A percentile compares a stretch with the other conserved stretches of the same genome.
These are phyloP conservation scores for Monopterus albus DNA, from an alignment of 2,113 vertebrate species.

Conservation along the genomic window DNA sequence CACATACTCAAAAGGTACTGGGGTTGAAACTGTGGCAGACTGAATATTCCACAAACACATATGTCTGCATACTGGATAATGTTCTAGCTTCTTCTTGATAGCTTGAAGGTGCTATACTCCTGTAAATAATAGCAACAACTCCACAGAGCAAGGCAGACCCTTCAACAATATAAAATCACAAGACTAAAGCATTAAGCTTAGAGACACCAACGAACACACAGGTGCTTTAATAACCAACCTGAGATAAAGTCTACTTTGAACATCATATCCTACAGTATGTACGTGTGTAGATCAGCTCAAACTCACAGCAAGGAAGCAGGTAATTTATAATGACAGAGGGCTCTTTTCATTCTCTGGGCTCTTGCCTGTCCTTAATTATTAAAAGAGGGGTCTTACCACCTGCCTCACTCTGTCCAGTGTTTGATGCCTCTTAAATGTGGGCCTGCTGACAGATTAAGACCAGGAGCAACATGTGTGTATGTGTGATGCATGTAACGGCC, in stretches of 20 bases:
- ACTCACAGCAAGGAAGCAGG: slow-evolving; percentile 76
- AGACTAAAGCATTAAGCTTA: slow-evolving; percentile 9
- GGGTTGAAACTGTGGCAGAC: not conserved
- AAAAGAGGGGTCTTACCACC: slow-evolving; percentile 79
- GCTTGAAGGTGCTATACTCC: not conserved
- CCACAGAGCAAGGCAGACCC: slow-evolving; percentile 7
- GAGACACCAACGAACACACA: not conserved
- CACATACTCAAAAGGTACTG: not conserved
- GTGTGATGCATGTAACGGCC: slow-evolving; percentile 75
- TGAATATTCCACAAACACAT: slow-evolving; percentile 17
- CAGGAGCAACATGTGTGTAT: slow-evolving; percentile 55
- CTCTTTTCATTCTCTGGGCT: slow-evolving; percentile 85
- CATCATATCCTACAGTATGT: slow-evolving; percentile 15
- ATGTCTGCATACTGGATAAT: not conserved
- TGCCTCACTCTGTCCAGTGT: slow-evolving; percentile 75
- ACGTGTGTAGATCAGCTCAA: slow-evolving; percentile 61
- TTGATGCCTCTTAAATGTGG: slow-evolving; percentile 89
- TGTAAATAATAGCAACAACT: not conserved
- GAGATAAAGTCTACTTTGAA: slow-evolving; percentile 63
- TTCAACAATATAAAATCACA: slow-evolving; percentile 36
- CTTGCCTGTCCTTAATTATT: slow-evolving; percentile 91
- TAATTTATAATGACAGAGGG: slow-evolving; percentile 88
- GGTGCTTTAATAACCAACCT: slow-evolving; percentile 30
- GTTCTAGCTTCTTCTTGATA: too few relatives aligned
- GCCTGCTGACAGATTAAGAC: slow-evolving; percentile 89